Evolutionary conservation across 2,888 invertebrate genomes (phyloP), one percentile per base, ranked within the genome.

Genomic region (Pammene fasciana): DNA sequence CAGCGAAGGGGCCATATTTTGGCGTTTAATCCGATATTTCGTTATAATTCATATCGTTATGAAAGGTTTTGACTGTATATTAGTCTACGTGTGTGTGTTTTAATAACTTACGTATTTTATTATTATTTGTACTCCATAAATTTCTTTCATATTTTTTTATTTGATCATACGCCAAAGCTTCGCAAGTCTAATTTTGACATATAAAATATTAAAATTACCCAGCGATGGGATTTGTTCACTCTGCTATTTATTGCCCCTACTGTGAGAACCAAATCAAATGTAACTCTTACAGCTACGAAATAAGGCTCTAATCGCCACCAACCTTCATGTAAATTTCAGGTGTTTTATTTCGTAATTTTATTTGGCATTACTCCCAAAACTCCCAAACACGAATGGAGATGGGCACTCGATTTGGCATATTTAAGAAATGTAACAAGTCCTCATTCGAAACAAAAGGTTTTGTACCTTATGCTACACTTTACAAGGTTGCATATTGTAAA

Each of bases 361-460:
- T 68, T 64, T 68, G 62, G 68, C 68, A 64, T 64, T 56, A 64
- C 36, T 68, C 68, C 57, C 68, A 45, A 52, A 68, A 64, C 36
- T 68, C 68, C 57, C 68, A 38, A 52, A 68, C 13, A 57, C 43
- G 56, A 64, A 57, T 64, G 41, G 62, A 64, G 56, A 68, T 52
- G 64, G 46, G 50, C 52, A 59, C 34, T 64, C 43, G 11, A 59
- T 64, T 45, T 48, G 34, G 34, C 50, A 55, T 46, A 18, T 46
- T 52, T 54, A 43, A 13, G 11, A 62, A 50, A 16, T 45, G 50
- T 43, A 57, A 50, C 8, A 34, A 34, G n/a, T 62, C 26, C 18
- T 18, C 13, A 41, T 41, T 5, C 13, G 11, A 7, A 9, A 41
- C 36, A 62, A 13, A 18, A 18, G 6, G 48, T 50, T 50, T n/a